Conservation (phyloP, 1,140 invertebrate species). For the Trigoniulus corallinus region DNA sequence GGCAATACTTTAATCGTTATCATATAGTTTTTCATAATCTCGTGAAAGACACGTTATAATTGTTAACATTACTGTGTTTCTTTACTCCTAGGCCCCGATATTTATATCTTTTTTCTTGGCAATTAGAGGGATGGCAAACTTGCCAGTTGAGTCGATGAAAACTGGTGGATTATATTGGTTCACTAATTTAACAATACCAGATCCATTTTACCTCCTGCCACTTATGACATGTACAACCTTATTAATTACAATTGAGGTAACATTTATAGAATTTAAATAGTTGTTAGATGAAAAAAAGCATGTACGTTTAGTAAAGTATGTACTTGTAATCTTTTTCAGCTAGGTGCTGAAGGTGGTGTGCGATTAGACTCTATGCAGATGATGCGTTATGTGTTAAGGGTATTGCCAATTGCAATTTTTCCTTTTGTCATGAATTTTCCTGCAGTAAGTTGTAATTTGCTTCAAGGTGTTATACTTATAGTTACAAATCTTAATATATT, state of each 20-base stretch:
- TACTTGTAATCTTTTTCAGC: conserved; percentile 24
- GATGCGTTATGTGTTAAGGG: conserved; percentile 54
- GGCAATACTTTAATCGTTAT: conserved; percentile 27
- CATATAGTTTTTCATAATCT: background rate
- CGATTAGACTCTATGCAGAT: conserved; percentile 40
- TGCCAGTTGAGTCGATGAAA: conserved; percentile 72
- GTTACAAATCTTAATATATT: background rate
- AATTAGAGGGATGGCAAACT: conserved; percentile 61
- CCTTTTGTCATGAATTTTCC: conserved; percentile 77
- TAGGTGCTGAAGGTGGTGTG: conserved; percentile 60
- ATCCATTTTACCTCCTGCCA: conserved; percentile 80
- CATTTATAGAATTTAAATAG: background rate
- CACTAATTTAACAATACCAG: conserved; percentile 68
- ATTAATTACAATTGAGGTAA: conserved; percentile 57
- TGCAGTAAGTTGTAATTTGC: conserved; percentile 37
- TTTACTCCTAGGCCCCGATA: conserved; percentile 48
- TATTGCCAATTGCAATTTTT: conserved; percentile 61
- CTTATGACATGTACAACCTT: conserved; percentile 64
- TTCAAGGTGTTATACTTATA: background rate
- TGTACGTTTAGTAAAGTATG: too few relatives aligned
- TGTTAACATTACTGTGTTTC: conserved; percentile 7
- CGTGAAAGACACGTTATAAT: background rate
- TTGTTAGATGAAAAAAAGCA: too few relatives aligned
- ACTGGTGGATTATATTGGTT: conserved; percentile 88
- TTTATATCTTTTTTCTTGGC: conserved; percentile 84